These are phyloP conservation scores for Acanthisitta chloris DNA, from an alignment of 2,113 vertebrate genomes.

Conservation along the genomic window DNA sequence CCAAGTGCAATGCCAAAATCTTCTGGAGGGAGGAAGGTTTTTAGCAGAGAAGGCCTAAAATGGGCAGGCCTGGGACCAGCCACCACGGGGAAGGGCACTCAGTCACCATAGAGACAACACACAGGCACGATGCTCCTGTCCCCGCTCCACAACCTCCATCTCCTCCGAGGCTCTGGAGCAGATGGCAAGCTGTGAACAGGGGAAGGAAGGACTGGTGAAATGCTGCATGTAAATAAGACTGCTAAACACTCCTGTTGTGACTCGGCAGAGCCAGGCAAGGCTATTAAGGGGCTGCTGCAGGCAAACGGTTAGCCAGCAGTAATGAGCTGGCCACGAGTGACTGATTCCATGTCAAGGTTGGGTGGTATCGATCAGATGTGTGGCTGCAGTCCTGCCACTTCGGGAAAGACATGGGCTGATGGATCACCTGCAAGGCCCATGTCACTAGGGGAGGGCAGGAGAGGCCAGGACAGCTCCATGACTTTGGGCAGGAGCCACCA, in stretches of 20 bases:
- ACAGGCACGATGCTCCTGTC: background rate
- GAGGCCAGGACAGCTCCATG: background rate
- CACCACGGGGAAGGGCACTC: background rate
- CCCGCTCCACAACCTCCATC: background rate
- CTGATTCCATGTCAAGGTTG: conserved; percentile 25
- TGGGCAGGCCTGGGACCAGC: background rate
- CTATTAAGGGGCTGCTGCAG: conserved; percentile 44
- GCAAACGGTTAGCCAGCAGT: conserved; percentile 35
- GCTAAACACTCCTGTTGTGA: conserved; percentile 15
- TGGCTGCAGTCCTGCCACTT: background rate
- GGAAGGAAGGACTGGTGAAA: conserved; percentile 24
- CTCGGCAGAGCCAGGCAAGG: background rate
- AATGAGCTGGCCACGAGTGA: conserved; percentile 46
- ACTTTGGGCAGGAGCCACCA: background rate
- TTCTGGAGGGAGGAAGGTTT: background rate
- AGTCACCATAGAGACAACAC: conserved; percentile 42
- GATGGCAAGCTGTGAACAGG: conserved; percentile 27
- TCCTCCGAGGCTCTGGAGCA: background rate
- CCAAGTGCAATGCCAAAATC: background rate
- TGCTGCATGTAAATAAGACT: conserved; percentile 52
- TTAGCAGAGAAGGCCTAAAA: background rate
- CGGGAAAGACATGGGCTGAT: background rate
- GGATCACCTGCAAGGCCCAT: background rate
- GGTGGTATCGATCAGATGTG: background rate
- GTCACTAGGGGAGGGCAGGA: background rate